Base-by-base conservation (phyloP, 2,797 vertebrate species). In the Bradypodion ventrale region DNA sequence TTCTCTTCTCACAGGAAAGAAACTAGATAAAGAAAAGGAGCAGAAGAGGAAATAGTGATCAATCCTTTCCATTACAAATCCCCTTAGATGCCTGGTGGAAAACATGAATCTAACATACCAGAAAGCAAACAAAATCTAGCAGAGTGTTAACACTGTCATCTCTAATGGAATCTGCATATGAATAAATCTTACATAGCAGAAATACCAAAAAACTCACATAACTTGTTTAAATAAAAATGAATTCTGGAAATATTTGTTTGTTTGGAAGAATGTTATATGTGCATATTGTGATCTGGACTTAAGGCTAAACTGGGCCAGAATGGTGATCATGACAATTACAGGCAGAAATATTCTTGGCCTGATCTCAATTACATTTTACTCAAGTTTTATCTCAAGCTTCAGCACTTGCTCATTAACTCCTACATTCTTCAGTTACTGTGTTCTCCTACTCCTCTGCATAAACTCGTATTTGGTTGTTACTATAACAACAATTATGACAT, bases 401-500 rank as follows among this genome's bases (percentile, higher is more conserved):
- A 19, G 62, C 13, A 79, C 15, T 35, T 75, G 27, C 5, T 29
- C 23, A 46, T 42, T 5, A 72, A 42, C 35, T 83, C 56, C n/a
- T 49, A 63, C 44, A 68, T 49, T n/a, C 72, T 35, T 63, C 25
- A 44, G 46, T 5, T 35, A 13, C 32, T 37, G 27, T 56, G 19
- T 27, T 74, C 21, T 80, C 52, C 72, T 59, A 12, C 59, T 75
- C 23, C 13, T 75, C 29, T 56, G 35, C 56, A 69, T 32, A 66
- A 37, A 66, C 42, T 44, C 46, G 44, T 46, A 66, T 4, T 79
- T 65, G 35, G 44, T 66, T 25, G 76, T 65, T 79, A 65, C 76
- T n/a, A 23, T 75, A 46, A 83, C 80, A 82, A 82, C 62, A 79
- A 66, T 23, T 75, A 63, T 40, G 68, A 4, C 21, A 68, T 21